These are phyloP conservation scores for Oncorhynchus tshawytscha DNA, from an alignment of 2,113 vertebrate genomes.

Conservation along the genomic window DNA sequence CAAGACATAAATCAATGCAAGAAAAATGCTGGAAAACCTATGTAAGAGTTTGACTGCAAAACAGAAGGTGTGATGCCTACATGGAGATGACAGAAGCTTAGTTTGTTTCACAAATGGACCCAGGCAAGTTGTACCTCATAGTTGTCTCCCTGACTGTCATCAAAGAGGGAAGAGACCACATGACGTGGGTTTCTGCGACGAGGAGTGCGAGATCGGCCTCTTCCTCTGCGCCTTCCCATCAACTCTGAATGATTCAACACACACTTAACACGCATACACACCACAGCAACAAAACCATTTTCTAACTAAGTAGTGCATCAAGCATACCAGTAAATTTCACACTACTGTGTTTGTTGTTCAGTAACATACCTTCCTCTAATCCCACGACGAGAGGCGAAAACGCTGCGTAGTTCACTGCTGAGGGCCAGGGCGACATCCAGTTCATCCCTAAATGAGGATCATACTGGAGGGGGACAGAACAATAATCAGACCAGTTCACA, in stretches of 20 bases:
- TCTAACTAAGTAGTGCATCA: too few relatives aligned
- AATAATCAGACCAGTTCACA: not conserved
- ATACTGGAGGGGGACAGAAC: slow-evolving; percentile 36
- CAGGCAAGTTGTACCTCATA: slow-evolving; percentile 68
- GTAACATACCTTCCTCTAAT: slow-evolving; percentile 18
- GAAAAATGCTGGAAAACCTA: too few relatives aligned
- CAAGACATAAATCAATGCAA: not conserved
- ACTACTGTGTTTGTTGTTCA: not conserved
- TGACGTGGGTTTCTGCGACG: slow-evolving; percentile 31
- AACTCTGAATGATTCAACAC: too few relatives aligned
- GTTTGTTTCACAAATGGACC: too few relatives aligned
- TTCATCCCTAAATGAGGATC: slow-evolving; percentile 41
- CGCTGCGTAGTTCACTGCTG: slow-evolving; percentile 15
- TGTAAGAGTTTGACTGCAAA: too few relatives aligned
- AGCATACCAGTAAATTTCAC: not conserved
- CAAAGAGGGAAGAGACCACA: slow-evolving; percentile 20
- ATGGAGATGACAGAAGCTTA: too few relatives aligned
- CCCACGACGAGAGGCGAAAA: slow-evolving; percentile 21
- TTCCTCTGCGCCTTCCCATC: slow-evolving; percentile 26
- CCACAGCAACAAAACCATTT: not conserved
- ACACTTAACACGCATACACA: not conserved
- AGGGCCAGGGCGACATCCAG: slow-evolving; percentile 62
- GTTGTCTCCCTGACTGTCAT: slow-evolving; percentile 63
- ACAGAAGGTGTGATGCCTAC: too few relatives aligned
- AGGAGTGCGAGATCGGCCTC: slow-evolving; percentile 25